Base-by-base conservation (phyloP, 2,888 invertebrate genomes). In the Ephialtes manifestator region DNA sequence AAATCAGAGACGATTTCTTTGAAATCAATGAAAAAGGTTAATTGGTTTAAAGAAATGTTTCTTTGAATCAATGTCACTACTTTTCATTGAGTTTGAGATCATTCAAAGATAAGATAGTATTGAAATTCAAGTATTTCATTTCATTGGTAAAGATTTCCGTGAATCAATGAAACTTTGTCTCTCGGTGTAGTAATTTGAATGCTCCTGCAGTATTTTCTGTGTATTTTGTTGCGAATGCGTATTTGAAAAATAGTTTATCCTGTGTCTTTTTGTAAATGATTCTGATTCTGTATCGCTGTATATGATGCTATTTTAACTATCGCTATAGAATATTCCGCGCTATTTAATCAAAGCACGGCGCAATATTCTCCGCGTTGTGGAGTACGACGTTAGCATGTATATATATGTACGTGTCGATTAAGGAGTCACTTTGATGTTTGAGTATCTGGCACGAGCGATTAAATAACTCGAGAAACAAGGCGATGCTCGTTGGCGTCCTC, bases 401-500 rank as follows among this genome's bases (percentile, higher is more conserved):
- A 65, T 18, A 82, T 84, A 92, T n/a, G 83, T 84, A 92, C 91
- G 91, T 89, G 92, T 90, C 89, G 91, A 91, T 92, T 89, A 90
- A 90, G 84, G 84, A 87, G 89, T 89, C 86, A 78, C 80, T 87
- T 7, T 71, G 76, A 86, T 92, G 91, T 91, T 92, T 92, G 79
- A 88, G 88, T 90, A 90, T 89, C 86, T 88, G 90, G 89, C 92
- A 92, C 92, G 92, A 89, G 88, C 89, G 89, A 87, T 86, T 81
- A 87, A 91, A 90, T 89, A 90, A 90, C 90, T 91, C 88, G 76
- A 87, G 20, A 46, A 58, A 84, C 86, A 84, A 88, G 84, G 88
- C 87, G 88, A 89, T 88, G 83, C 46, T 67, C 67, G 67, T 46
- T 43, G 39, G 1, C 67, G 24, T 65, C 18, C 15, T 28, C 7